These are phyloP conservation scores for Saturnia pavonia DNA, from an alignment of 2,888 invertebrate genomes.

Conservation along the genomic window DNA sequence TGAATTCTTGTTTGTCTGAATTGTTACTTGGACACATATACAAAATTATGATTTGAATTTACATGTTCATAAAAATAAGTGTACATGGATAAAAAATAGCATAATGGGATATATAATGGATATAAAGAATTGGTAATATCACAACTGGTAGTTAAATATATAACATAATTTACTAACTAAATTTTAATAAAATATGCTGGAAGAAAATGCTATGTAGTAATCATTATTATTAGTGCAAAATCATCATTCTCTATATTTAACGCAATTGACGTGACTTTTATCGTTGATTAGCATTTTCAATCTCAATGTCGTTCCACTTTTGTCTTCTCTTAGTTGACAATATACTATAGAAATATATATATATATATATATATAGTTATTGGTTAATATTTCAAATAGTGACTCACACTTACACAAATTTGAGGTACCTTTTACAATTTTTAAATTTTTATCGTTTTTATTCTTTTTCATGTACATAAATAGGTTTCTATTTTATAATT, in stretches of 20 bases:
- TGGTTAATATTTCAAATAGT: neutral
- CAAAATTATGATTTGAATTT: too few species aligned
- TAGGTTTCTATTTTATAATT: neutral
- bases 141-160: neutral
- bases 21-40: too few species aligned
- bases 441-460: neutral
- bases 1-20: too few species aligned
- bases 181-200: neutral
- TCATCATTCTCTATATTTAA: neutral
- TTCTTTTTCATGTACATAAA: neutral
- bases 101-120: too few species aligned
- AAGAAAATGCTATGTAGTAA: neutral
- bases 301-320: constrained; percentile 1
- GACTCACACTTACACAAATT: neutral
- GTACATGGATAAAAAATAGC: too few species aligned
- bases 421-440: neutral
- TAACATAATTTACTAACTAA: neutral
- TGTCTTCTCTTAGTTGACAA: neutral
- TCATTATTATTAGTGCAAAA: neutral
- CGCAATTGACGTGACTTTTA: neutral
- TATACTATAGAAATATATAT: neutral
- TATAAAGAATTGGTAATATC: neutral
- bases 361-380: neutral
- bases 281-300: neutral
- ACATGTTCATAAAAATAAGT: too few species aligned